These are phyloP conservation scores for Chroicocephalus ridibundus DNA, from an alignment of 2,113 vertebrate genomes.

Conservation along the genomic window DNA sequence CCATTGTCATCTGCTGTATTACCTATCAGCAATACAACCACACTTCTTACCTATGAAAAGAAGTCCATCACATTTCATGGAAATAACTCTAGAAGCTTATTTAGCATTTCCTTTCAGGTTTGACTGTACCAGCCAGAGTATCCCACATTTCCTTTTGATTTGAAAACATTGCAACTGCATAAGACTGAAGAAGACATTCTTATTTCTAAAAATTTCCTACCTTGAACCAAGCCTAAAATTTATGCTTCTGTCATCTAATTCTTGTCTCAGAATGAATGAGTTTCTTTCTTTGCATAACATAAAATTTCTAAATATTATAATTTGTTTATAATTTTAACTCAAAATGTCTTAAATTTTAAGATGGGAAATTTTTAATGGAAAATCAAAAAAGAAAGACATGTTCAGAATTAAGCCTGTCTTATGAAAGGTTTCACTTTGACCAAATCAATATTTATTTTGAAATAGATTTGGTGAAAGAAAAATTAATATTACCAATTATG, in stretches of 20 bases:
- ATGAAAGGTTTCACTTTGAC: background rate
- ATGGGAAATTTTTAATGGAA: background rate
- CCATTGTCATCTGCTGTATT: background rate
- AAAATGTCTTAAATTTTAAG: background rate
- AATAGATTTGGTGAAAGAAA: background rate
- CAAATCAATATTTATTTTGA: background rate
- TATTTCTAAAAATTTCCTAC: background rate
- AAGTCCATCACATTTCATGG: background rate
- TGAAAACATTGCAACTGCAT: background rate
- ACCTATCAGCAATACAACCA: background rate
- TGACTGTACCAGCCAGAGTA: background rate
- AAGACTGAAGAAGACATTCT: background rate
- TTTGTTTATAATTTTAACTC: background rate
- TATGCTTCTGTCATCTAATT: background rate
- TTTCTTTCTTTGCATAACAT: background rate
- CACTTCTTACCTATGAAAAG: background rate
- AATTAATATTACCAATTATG: background rate
- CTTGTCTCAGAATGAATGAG: background rate
- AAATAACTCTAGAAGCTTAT: background rate
- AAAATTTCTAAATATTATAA: background rate
- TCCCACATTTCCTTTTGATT: background rate
- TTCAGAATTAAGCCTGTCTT: background rate
- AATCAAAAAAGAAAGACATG: background rate
- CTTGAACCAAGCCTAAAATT: background rate
- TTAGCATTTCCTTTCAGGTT: background rate